Evolutionary conservation across 2,888 invertebrate species (phyloP).

Genomic region (Mythimna lalbum): DNA sequence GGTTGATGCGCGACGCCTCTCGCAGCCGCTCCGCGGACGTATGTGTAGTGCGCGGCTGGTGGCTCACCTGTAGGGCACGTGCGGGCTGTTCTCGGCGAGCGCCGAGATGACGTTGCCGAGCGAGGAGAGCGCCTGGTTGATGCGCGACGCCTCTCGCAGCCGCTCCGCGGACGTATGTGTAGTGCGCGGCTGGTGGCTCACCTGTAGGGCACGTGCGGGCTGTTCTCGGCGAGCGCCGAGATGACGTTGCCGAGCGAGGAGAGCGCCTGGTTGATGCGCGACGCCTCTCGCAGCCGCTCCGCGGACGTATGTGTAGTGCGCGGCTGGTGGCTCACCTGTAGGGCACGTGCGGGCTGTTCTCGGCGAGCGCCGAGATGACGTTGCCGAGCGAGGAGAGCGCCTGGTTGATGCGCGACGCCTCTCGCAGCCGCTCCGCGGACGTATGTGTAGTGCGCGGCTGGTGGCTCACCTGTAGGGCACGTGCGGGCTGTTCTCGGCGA

Average conservation of each 20-base stretch:
- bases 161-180: too few relatives aligned
- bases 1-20: slow-evolving; percentile 99
- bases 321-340: slow-evolving; percentile 89
- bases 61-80: slow-evolving; percentile 95
- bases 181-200: background rate
- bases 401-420: slow-evolving; percentile 99
- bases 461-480: slow-evolving; percentile 71
- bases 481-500: background rate
- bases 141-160: slow-evolving; percentile 92
- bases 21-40: too few relatives aligned
- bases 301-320: too few relatives aligned
- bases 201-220: slow-evolving; percentile 98
- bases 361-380: slow-evolving; percentile 99
- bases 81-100: slow-evolving; percentile 97
- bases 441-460: background rate
- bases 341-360: slow-evolving; percentile 98
- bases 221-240: slow-evolving; percentile 98
- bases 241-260: slow-evolving; percentile 99
- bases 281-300: too few relatives aligned
- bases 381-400: slow-evolving; percentile 99
- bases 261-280: slow-evolving; percentile 98
- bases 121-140: slow-evolving; percentile 99
- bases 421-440: too few relatives aligned
- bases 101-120: slow-evolving; percentile 99
- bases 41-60: background rate